phyloP scores from a whole-genome alignment of 37 sponge, comb jelly and placozoan genomes.

The Haliclona indistincta region DNA sequence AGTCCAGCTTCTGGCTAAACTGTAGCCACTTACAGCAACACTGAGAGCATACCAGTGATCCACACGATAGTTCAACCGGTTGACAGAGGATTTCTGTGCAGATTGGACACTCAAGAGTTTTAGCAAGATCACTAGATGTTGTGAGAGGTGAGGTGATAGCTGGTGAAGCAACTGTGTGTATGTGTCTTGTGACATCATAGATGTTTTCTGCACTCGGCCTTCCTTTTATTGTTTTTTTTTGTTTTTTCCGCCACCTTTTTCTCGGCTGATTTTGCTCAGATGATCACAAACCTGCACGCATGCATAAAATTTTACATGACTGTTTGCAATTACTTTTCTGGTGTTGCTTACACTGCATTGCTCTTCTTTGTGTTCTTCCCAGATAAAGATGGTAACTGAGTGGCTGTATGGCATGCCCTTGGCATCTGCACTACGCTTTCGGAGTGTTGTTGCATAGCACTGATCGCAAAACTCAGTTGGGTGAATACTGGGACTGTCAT shows the following conservation, averaged over 20 bases:
- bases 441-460: neutral
- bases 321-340: neutral
- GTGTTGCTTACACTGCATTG: neutral
- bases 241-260: neutral
- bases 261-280: neutral
- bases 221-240: neutral
- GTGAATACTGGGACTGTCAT: no score
- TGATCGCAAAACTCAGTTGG: neutral
- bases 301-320: neutral
- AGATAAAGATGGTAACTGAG: neutral
- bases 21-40: no score
- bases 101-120: neutral
- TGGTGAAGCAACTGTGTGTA: neutral
- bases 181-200: neutral
- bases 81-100: neutral
- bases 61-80: constrained; percentile 9
- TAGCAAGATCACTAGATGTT: neutral
- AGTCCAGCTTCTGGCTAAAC: no score
- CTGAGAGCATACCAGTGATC: no score
- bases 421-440: neutral
- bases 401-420: neutral
- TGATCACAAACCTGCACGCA: constrained; percentile 3
- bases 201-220: neutral
- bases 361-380: neutral
- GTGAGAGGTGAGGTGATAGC: no score